Evolutionary conservation across 2,888 invertebrate species (phyloP).

Genomic region (Caenorhabditis angaria): DNA sequence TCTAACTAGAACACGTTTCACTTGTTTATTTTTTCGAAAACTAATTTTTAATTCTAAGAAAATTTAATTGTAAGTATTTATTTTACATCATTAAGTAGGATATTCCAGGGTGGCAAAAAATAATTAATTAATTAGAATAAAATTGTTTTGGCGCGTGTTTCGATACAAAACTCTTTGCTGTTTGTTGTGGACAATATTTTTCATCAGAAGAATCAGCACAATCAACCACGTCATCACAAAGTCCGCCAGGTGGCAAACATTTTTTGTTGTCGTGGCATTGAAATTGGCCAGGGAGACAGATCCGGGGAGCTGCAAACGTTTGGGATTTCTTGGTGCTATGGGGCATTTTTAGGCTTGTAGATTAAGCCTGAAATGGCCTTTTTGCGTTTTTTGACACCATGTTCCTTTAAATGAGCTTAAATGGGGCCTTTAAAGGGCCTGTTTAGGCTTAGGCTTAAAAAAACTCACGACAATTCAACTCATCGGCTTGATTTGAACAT

Average conservation of each 20-base stretch:
- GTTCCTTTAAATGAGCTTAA: slow-evolving; percentile 12
- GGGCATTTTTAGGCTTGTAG: too few species aligned
- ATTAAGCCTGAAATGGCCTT: too few species aligned
- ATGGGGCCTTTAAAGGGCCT: too few species aligned
- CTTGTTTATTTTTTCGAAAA: too few species aligned
- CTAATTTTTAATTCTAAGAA: too few species aligned
- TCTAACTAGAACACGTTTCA: too few species aligned
- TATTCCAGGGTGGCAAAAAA: too few species aligned
- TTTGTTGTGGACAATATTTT: slow-evolving; percentile 45
- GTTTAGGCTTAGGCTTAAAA: background rate
- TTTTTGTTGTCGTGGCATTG: slow-evolving; percentile 87
- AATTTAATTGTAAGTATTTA: too few species aligned
- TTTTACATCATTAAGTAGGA: too few species aligned
- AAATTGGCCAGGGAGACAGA: slow-evolving; percentile 89
- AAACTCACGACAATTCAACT: slow-evolving; percentile 65
- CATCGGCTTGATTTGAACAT: slow-evolving; percentile 63
- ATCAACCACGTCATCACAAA: slow-evolving; percentile 60
- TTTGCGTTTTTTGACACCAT: slow-evolving; percentile 10
- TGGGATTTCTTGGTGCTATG: too few species aligned
- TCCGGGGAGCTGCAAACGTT: slow-evolving; percentile 76
- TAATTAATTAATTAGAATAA: too few species aligned
- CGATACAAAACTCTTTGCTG: background rate
- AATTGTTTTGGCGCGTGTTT: too few species aligned
- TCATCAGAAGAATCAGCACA: slow-evolving; percentile 64
- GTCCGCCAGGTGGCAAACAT: slow-evolving; percentile 53